Base-by-base conservation (phyloP, 2,797 vertebrate species). In the Odontamblyopus rebecca region DNA sequence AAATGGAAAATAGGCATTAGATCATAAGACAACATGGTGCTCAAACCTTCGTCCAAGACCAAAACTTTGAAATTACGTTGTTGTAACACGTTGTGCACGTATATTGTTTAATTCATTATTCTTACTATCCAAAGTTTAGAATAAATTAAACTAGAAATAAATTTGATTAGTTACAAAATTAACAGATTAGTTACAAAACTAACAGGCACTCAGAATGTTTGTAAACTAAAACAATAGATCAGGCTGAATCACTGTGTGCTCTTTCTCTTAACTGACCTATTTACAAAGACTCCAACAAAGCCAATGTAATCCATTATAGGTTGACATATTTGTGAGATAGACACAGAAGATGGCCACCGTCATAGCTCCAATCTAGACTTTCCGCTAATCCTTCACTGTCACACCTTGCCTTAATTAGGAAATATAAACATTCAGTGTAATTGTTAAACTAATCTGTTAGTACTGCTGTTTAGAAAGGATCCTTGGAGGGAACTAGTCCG, bases 301-400 rank as follows among this genome's bases (percentile, higher is more conserved):
- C 59, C 69, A 86, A 63, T 74, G 61, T 62, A 78, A 91, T 93
- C 90, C 74, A 73, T 92, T 88, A 90, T 5, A 2, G 61, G 63
- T 76, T 76, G 89, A 89, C 91, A 89, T 89, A 90, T 89, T 91
- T 89, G 84, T 82, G 88, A 83, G 82, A 89, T 86, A 89, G 86
- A 92, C 85, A 74, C 67, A 77, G 83, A 70, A 86, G 88, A 88
- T 88, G 90, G 89, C 86, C 89, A 89, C 81, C 32, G 84, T 88
- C 82, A 77, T 88, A 82, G 65, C 80, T 81, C 80, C 78, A 88
- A 92, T 92, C 89, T 84, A 19, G 72, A 63, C 84, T 82, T 80
- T 88, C 85, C 83, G 84, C 82, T 84, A 85, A 92, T 93, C 89
- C 88, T 80, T 93, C 84, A 91, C 82, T 86, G 88, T 85, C 81